These are phyloP conservation scores for Cydia pomonella DNA, from an alignment of 1,140 invertebrate species.

Conservation along the genomic window DNA sequence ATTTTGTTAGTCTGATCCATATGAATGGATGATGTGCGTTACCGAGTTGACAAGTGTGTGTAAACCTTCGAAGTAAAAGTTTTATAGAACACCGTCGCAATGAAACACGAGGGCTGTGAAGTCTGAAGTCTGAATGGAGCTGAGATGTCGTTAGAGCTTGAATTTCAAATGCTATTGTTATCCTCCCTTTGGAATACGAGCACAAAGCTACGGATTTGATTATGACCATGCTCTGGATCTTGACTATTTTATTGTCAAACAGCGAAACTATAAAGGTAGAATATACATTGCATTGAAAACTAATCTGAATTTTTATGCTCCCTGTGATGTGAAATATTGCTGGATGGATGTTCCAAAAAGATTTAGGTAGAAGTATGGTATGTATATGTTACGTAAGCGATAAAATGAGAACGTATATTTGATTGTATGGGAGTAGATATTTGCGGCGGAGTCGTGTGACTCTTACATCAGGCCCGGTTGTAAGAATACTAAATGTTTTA, in stretches of 20 bases:
- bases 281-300: neutral
- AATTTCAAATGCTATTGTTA: neutral
- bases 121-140: constrained; percentile 5
- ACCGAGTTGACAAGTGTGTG: neutral
- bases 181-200: neutral
- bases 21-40: neutral
- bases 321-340: too few relatives aligned
- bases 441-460: too few relatives aligned
- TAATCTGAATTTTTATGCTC: too few relatives aligned
- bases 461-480: too few relatives aligned
- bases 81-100: constrained; percentile 1
- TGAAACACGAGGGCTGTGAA: neutral
- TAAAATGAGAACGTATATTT: too few relatives aligned
- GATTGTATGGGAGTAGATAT: too few relatives aligned
- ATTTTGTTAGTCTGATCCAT: neutral
- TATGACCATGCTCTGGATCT: neutral
- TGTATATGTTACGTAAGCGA: too few relatives aligned
- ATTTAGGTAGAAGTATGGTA: too few relatives aligned
- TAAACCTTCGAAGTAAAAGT: neutral
- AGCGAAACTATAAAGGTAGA: neutral
- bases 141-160: neutral
- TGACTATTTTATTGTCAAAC: neutral
- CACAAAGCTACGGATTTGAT: constrained; percentile 4
- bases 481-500: too few relatives aligned
- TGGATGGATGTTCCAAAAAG: too few relatives aligned